These are phyloP conservation scores for Nematolebias whitei DNA, from an alignment of 2,113 vertebrate species.

Conservation along the genomic window DNA sequence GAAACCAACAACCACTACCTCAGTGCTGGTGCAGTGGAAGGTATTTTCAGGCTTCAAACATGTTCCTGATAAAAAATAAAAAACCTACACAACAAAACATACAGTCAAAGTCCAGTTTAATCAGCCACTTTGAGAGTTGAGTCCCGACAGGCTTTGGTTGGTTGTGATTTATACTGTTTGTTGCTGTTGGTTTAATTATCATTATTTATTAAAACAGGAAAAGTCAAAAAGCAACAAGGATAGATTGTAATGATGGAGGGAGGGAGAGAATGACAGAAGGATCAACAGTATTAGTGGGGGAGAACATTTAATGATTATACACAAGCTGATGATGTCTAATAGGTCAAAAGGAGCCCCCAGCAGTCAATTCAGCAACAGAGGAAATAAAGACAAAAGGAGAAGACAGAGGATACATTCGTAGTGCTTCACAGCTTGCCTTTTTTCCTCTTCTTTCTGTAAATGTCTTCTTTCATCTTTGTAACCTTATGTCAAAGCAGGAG, in stretches of 20 bases:
- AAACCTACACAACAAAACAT: not conserved
- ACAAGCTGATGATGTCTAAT: constrained; percentile 36
- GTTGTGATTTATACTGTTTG: not conserved
- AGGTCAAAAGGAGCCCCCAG: constrained; percentile 14
- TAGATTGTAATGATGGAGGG: constrained; percentile 15
- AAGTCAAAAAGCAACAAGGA: constrained; percentile 37
- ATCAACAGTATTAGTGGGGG: constrained; percentile 13
- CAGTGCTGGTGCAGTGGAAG: constrained; percentile 95
- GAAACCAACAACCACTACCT: constrained; percentile 92
- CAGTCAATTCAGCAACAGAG: constrained; percentile 28
- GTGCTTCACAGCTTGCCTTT: constrained; percentile 37
- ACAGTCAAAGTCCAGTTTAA: constrained; percentile 9
- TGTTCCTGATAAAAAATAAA: constrained; percentile 14
- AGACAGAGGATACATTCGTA: constrained; percentile 33
- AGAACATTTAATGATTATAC: constrained; percentile 46
- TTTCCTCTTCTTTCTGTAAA: constrained; percentile 43
- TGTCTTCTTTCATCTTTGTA: constrained; percentile 46
- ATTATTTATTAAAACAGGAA: constrained; percentile 41
- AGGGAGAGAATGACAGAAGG: constrained; percentile 5
- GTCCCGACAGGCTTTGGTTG: not conserved
- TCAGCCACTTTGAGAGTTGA: constrained; percentile 11
- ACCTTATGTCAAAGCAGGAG: constrained; percentile 55
- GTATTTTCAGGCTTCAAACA: constrained; percentile 66
- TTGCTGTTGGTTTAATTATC: constrained; percentile 27
- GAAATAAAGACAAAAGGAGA: not conserved